A percentile compares a stretch with the other conserved stretches of the same genome.
Conservation (phyloP, 2,113 vertebrate genomes). For the Prolemur simus region DNA sequence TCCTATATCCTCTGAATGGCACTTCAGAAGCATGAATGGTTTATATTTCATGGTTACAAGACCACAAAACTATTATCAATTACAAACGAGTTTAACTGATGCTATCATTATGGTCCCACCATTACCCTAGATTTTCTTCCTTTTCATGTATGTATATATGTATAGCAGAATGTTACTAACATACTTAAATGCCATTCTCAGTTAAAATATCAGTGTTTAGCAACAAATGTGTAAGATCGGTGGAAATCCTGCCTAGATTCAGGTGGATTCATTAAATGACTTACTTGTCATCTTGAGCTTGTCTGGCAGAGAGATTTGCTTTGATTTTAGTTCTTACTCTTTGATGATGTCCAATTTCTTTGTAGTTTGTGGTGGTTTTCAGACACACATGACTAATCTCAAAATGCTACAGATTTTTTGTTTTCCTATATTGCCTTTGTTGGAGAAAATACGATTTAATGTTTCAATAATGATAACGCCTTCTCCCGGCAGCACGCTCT, state of each 20-base stretch:
- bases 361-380: background rate
- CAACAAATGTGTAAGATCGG: background rate
- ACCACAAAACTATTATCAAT: background rate
- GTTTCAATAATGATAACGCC: background rate
- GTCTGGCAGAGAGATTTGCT: background rate
- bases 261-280: background rate
- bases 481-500: background rate
- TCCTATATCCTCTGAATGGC: background rate
- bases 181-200: background rate
- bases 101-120: background rate
- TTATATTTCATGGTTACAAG: background rate
- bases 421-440: background rate
- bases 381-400: background rate
- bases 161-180: background rate
- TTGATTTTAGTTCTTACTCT: slow-evolving; percentile 21
- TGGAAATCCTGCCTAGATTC: background rate
- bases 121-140: background rate
- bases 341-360: background rate
- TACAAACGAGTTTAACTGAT: background rate
- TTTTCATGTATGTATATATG: background rate
- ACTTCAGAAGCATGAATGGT: background rate
- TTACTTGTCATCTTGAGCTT: background rate
- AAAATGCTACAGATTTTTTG: background rate
- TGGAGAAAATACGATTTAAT: background rate
- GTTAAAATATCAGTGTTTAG: background rate